Conservation (phyloP, 1,140 invertebrate species). For the Heliconius nattereri region DNA sequence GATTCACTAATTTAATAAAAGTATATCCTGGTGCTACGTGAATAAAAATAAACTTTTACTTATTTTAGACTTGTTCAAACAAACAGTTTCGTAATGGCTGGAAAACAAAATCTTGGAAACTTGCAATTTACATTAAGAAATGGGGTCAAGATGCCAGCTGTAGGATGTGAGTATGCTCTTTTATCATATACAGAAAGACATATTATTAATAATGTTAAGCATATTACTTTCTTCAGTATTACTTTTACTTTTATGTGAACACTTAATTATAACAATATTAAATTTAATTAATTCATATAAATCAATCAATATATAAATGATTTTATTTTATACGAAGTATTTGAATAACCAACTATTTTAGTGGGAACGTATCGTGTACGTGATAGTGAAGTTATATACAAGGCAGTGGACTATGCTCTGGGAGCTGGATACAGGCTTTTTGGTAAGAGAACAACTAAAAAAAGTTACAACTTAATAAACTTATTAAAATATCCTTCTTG, state of each 20-base stretch:
- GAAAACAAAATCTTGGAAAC: constrained; percentile 21
- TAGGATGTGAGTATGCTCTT: constrained; percentile 40
- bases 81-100: constrained; percentile 25
- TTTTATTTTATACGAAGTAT: too few relatives aligned
- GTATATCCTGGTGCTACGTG: not conserved
- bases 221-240: not conserved
- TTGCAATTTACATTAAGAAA: constrained; percentile 36
- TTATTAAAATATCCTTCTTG: not conserved
- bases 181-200: not conserved
- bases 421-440: constrained; percentile 82
- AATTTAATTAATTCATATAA: not conserved
- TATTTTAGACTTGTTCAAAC: not conserved
- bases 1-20: too few relatives aligned
- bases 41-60: constrained; percentile 13
- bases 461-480: not conserved
- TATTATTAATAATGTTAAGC: not conserved
- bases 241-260: not conserved
- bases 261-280: too few relatives aligned
- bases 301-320: not conserved
- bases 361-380: constrained; percentile 60
- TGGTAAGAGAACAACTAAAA: constrained; percentile 68
- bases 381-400: constrained; percentile 43
- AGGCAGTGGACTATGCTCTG: constrained; percentile 66
- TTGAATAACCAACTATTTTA: constrained; percentile 37
- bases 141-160: constrained; percentile 41